Percentiles rank a stretch among this genome's conserved stretches.
Evolutionary conservation across 1,140 invertebrate genomes (phyloP).

Genomic region (Eumaeus atala): DNA sequence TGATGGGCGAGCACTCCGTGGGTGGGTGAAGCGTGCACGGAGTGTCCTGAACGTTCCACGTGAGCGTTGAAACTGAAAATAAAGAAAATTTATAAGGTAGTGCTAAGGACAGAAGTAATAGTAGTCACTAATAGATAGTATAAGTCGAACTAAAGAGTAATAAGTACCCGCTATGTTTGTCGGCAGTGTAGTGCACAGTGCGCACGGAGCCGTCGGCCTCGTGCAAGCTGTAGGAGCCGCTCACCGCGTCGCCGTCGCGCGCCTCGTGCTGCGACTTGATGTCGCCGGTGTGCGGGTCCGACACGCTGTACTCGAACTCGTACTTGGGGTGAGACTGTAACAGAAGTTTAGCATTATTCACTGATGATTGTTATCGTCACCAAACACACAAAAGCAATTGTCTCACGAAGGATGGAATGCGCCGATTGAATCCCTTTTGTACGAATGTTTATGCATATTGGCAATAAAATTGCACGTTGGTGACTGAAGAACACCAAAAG

Average conservation of each 20-base stretch:
- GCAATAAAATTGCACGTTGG: too few relatives aligned
- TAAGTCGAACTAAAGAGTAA: too few relatives aligned
- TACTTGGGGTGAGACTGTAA: slow-evolving; percentile 38
- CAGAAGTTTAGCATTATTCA: too few relatives aligned
- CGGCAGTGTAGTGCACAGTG: slow-evolving; percentile 31
- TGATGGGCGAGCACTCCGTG: slow-evolving; percentile 22
- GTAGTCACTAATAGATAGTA: too few relatives aligned
- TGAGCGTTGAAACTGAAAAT: slow-evolving; percentile 35
- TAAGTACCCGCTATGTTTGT: slow-evolving; percentile 46
- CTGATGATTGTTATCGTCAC: too few relatives aligned
- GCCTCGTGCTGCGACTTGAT: slow-evolving; percentile 47
- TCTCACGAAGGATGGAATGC: too few relatives aligned
- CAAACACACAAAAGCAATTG: too few relatives aligned
- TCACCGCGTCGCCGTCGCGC: slow-evolving; percentile 53
- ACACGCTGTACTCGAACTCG: slow-evolving; percentile 62
- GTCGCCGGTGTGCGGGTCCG: slow-evolving; percentile 44
- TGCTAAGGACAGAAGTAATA: too few relatives aligned
- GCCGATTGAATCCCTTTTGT: too few relatives aligned
- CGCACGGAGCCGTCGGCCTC: slow-evolving; percentile 32
- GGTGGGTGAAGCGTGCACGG: slow-evolving; percentile 24
- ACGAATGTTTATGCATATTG: too few relatives aligned
- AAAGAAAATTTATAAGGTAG: background rate
- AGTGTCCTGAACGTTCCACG: slow-evolving; percentile 28
- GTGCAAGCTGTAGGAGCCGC: slow-evolving; percentile 31
- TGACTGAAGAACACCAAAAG: too few relatives aligned